A percentile compares a stretch with the other conserved stretches of the same genome.
Evolutionary conservation across 1,140 invertebrate species (phyloP).

Genomic region (Sminthurinus signatus): DNA sequence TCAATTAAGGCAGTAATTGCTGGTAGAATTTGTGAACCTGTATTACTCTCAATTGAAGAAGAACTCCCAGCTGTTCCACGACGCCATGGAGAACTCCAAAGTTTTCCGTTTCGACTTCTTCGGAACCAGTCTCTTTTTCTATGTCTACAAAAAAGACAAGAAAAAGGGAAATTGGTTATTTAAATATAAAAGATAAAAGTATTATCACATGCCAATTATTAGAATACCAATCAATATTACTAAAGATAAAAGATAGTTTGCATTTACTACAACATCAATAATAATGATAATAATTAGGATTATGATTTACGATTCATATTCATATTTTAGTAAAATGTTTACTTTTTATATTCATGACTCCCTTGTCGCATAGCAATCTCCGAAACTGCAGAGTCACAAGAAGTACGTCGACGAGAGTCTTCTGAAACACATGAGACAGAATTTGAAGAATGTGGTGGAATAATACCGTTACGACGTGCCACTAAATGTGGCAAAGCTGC

Average conservation of each 20-base stretch:
- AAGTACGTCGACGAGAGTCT: slow-evolving; percentile 21
- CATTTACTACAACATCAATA: too few species aligned
- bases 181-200: not conserved
- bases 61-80: slow-evolving; percentile 19
- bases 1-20: slow-evolving; percentile 32
- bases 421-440: slow-evolving; percentile 41
- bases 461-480: slow-evolving; percentile 67
- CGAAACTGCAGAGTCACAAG: slow-evolving; percentile 23
- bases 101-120: slow-evolving; percentile 10
- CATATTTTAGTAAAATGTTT: too few species aligned
- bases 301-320: too few species aligned
- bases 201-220: not conserved
- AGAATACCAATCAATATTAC: too few species aligned
- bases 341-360: too few species aligned
- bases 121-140: slow-evolving; percentile 14
- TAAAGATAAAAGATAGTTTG: too few species aligned
- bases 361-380: slow-evolving; percentile 19
- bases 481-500: slow-evolving; percentile 79
- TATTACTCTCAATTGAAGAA: slow-evolving; percentile 34
- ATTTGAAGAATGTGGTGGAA: slow-evolving; percentile 33
- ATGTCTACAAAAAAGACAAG: not conserved
- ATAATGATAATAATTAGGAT: too few species aligned
- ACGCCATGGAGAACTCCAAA: slow-evolving; percentile 11
- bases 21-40: slow-evolving; percentile 32
- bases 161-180: too few species aligned